phyloP scores from a whole-genome alignment of 2,888 invertebrate species.

The Pinctada fucata region DNA sequence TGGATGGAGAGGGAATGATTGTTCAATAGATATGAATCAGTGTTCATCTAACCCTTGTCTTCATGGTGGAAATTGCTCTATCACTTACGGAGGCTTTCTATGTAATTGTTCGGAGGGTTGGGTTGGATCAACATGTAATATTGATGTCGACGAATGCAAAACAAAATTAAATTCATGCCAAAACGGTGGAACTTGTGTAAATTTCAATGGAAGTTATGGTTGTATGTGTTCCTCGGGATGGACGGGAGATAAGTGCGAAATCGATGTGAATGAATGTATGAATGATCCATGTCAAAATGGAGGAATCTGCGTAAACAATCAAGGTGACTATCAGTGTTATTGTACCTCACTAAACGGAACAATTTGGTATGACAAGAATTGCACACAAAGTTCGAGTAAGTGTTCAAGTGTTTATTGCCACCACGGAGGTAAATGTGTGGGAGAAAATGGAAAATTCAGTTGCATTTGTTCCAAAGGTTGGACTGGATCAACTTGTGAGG shows the following conservation, averaged over 20 bases:
- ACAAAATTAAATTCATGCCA: not conserved
- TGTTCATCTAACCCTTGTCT: not conserved
- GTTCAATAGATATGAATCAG: not conserved
- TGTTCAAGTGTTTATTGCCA: not conserved
- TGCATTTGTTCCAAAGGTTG: constrained; percentile 4
- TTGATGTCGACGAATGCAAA: not conserved
- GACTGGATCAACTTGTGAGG: not conserved
- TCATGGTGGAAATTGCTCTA: constrained; percentile 9
- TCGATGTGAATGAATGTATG: not conserved
- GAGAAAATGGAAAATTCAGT: not conserved
- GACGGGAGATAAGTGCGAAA: not conserved
- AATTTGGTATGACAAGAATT: not conserved
- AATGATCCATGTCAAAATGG: constrained; percentile 1
- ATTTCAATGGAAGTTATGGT: not conserved
- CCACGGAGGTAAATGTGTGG: not conserved
- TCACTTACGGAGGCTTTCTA: not conserved
- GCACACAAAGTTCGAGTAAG: constrained; percentile 2
- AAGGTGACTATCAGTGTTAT: not conserved
- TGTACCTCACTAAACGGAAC: not conserved
- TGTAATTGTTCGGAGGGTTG: constrained; percentile 3
- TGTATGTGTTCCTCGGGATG: not conserved
- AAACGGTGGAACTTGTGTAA: constrained; percentile 16
- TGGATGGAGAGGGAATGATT: not conserved
- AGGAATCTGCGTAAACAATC: constrained; percentile 4
- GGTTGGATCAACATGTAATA: constrained; percentile 1